Evolutionary conservation across 1,140 invertebrate species (phyloP).

Genomic region (Euglossa dilemma): DNA sequence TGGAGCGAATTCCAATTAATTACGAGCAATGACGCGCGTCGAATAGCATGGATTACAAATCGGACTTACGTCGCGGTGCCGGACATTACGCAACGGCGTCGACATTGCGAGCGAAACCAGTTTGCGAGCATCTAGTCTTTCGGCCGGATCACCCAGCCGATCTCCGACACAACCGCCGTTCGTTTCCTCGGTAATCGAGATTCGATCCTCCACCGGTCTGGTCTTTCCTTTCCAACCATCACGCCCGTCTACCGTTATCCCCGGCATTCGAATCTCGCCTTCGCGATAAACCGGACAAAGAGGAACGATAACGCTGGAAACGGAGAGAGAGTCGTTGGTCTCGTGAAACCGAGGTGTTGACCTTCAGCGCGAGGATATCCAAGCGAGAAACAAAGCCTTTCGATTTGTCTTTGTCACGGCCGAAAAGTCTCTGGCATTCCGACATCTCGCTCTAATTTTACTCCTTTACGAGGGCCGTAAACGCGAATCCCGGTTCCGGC

Average conservation of each 20-base stretch:
- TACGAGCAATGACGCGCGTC: slow-evolving; percentile 49
- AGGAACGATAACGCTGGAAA: too few relatives aligned
- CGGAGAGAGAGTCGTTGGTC: too few relatives aligned
- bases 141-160: neutral
- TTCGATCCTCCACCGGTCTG: neutral
- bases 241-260: neutral
- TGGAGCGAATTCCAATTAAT: slow-evolving; percentile 58
- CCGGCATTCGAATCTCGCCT: too few relatives aligned
- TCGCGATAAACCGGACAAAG: neutral
- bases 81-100: slow-evolving; percentile 52
- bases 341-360: neutral
- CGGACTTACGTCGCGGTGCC: slow-evolving; percentile 5
- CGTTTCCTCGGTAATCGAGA: neutral
- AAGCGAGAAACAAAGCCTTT: neutral
- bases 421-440: neutral
- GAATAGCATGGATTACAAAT: slow-evolving; percentile 36
- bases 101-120: slow-evolving; percentile 61
- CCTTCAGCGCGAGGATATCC: neutral
- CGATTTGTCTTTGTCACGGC: slow-evolving; percentile 10
- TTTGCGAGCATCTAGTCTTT: slow-evolving; percentile 40
- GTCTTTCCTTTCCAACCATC: neutral
- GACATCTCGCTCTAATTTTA: slow-evolving; percentile 32
- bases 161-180: neutral
- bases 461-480: slow-evolving; percentile 10
- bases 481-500: slow-evolving; percentile 3